Evolutionary conservation across 2,113 vertebrate genomes (phyloP).

Genomic region (Menura novaehollandiae): DNA sequence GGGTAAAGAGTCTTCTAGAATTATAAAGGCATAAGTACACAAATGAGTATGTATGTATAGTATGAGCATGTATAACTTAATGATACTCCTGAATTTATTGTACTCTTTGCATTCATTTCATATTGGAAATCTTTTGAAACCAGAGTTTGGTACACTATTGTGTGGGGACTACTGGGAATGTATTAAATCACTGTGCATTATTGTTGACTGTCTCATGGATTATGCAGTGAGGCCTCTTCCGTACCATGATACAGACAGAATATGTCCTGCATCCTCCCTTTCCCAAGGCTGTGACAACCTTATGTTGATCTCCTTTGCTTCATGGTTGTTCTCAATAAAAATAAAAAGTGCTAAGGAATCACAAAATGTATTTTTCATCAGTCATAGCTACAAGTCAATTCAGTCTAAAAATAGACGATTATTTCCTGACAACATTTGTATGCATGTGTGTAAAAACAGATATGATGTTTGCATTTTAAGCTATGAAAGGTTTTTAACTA

Average conservation of each 20-base stretch:
- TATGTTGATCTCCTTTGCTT: not conserved
- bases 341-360: not conserved
- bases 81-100: not conserved
- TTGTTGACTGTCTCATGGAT: not conserved
- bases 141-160: accelerated
- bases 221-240: not conserved
- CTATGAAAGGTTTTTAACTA: not conserved
- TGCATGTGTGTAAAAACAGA: not conserved
- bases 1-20: not conserved
- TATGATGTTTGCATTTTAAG: not conserved
- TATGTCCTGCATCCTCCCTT: not conserved
- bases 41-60: not conserved
- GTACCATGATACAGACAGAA: not conserved
- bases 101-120: not conserved
- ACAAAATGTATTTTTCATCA: not conserved
- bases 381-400: not conserved
- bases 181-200: not conserved
- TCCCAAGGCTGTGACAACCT: not conserved
- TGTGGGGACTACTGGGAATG: not conserved
- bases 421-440: not conserved
- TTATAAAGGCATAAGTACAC: not conserved
- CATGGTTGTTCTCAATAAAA: not conserved
- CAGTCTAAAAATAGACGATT: not conserved
- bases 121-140: not conserved
- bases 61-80: not conserved